Evolutionary conservation across 2,797 vertebrate species (phyloP).

Genomic region (Sarcophilus harrisii): DNA sequence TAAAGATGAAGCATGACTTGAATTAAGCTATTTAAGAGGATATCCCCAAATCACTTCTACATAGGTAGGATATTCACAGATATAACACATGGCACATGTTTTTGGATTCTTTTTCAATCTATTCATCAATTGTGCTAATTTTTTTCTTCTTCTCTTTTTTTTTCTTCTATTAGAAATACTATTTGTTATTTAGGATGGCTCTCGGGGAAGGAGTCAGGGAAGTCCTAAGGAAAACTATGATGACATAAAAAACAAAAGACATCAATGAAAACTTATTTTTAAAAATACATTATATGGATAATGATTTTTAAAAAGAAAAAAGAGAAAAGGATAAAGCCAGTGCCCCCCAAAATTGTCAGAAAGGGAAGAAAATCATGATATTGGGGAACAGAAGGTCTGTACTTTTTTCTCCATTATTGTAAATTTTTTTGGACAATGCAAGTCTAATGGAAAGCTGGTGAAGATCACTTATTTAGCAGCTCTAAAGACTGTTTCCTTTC

Average conservation of each 20-base stretch:
- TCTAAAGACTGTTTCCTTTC: not conserved
- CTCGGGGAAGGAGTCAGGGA: not conserved
- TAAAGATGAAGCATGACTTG: not conserved
- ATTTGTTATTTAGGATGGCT: not conserved
- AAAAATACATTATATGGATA: not conserved
- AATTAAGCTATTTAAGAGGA: not conserved
- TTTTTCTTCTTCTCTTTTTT: not conserved
- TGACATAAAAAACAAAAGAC: not conserved
- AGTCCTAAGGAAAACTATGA: not conserved
- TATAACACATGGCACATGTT: not conserved
- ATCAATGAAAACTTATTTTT: not conserved
- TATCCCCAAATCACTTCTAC: not conserved
- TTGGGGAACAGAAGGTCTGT: not conserved
- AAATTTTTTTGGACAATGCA: not conserved
- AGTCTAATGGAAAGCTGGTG: not conserved
- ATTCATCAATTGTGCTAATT: not conserved
- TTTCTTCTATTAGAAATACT: not conserved
- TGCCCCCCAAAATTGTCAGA: not conserved
- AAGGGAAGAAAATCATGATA: not conserved
- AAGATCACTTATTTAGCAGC: not conserved
- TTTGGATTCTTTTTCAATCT: not conserved
- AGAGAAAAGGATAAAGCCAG: not conserved
- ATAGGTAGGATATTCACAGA: not conserved
- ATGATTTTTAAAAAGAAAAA: not conserved
- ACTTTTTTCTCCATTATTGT: not conserved